Percentiles rank a stretch among this genome's conserved stretches.
These are phyloP conservation scores for Cataglyphis hispanica DNA, from an alignment of 1,140 invertebrate genomes.

Conservation along the genomic window DNA sequence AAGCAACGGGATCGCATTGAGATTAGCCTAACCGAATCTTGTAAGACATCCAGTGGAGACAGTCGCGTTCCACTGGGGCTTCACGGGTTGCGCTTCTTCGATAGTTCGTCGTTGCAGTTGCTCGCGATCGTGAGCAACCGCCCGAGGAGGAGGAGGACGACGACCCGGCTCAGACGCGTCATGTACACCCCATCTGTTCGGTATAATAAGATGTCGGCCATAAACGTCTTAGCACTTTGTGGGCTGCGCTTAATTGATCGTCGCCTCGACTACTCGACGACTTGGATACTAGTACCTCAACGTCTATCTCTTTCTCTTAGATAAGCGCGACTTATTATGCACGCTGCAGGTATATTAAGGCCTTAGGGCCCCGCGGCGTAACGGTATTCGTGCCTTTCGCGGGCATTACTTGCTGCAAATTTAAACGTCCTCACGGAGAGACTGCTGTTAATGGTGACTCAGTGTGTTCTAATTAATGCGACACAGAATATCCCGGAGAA, in stretches of 20 bases:
- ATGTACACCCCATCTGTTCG: constrained; percentile 49
- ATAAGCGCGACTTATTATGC: constrained; percentile 57
- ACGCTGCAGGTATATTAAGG: constrained; percentile 41
- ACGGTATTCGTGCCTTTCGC: neutral
- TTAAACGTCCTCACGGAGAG: constrained; percentile 15
- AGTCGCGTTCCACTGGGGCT: constrained; percentile 59
- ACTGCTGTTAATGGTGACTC: neutral
- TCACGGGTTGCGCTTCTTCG: constrained; percentile 72
- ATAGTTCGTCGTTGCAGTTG: constrained; percentile 39
- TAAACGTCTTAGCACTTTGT: constrained; percentile 82
- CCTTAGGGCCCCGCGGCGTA: neutral
- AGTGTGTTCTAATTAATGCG: constrained; percentile 38
- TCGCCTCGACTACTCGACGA: constrained; percentile 54
- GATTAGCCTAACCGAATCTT: constrained; percentile 75
- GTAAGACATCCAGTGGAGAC: constrained; percentile 76
- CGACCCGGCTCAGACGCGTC: constrained; percentile 64
- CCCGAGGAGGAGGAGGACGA: constrained; percentile 62
- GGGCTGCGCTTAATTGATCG: constrained; percentile 81
- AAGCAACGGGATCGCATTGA: constrained; percentile 56
- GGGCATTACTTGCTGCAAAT: neutral
- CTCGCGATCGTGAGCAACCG: constrained; percentile 51
- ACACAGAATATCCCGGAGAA: constrained; percentile 39
- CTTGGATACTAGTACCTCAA: constrained; percentile 59
- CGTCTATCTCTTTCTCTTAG: constrained; percentile 48
- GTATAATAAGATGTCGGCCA: constrained; percentile 81